Conservation (phyloP, 2,113 vertebrate species). For the Esox niger region DNA sequence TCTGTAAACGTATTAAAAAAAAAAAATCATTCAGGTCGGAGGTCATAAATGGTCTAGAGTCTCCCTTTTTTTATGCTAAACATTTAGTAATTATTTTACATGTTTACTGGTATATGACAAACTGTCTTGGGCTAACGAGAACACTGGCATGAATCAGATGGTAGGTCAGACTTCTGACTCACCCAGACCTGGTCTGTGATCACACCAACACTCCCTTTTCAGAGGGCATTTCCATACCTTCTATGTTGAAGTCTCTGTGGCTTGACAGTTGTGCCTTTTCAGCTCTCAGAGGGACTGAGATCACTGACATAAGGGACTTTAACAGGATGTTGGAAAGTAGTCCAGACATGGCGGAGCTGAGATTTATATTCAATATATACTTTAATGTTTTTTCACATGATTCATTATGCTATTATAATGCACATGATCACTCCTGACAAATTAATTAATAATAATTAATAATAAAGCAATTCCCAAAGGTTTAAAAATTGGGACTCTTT, state of each 20-base stretch:
- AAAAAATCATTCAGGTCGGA: background rate
- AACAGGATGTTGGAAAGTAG: too few species aligned
- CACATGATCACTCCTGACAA: constrained; percentile 42
- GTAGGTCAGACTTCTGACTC: constrained; percentile 70
- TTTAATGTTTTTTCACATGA: constrained; percentile 50
- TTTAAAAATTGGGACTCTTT: constrained; percentile 50
- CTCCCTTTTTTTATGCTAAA: background rate
- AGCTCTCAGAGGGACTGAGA: too few species aligned
- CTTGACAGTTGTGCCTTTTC: too few species aligned
- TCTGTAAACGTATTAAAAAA: too few species aligned
- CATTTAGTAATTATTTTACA: constrained; percentile 19
- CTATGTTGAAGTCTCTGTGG: too few species aligned
- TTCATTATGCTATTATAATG: constrained; percentile 7
- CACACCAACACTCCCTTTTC: too few species aligned
- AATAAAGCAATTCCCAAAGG: constrained; percentile 53
- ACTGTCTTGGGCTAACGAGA: constrained; percentile 57
- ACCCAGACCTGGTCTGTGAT: too few species aligned
- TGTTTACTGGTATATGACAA: constrained; percentile 63
- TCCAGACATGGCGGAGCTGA: too few species aligned
- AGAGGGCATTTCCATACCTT: too few species aligned
- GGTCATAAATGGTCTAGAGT: background rate
- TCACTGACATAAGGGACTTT: too few species aligned
- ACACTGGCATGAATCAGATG: constrained; percentile 50
- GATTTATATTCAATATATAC: too few species aligned
- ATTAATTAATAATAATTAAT: too few species aligned